Evolutionary conservation across 2,888 invertebrate species (phyloP), one percentile per base, ranked within the genome.

Genomic region (Lasioglossum marginatum): DNA sequence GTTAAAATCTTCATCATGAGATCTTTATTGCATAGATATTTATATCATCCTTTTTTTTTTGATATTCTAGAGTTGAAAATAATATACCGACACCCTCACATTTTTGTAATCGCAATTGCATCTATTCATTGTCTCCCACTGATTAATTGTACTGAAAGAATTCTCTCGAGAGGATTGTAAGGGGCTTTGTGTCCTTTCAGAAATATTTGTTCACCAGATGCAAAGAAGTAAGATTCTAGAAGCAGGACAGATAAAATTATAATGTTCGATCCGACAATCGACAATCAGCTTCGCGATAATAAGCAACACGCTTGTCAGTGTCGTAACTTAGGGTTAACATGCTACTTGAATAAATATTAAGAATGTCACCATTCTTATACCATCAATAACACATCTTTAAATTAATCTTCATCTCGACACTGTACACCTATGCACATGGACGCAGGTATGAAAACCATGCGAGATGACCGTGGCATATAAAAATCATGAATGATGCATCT

Each of bases 321-420:
- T 31, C 60, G 60, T 63, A 63, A 60, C 34, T 31, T 31, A 63
- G 34, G n/a, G 27, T 34, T 34, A 70, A 37, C 70, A 70, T 23
- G 43, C 71, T 40, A 71, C 40, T 71, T 71, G 37, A 43, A 37
- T 71, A 37, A 71, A 34, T 37, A 43, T 37, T 23, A 71, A 40
- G 71, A 16, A 71, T 71, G 37, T 71, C 71, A 66, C 66, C 19
- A 66, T 66, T 31, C 66, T 66, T 66, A 66, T 34, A 66, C 34
- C 66, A 66, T 66, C 66, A 66, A 66, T 66, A 66, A 66, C 19
- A 66, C 4, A 34, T 40, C 68, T 37, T 68, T 68, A 63, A 63
- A 68, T 68, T 68, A 37, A 68, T 68, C 37, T 68, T 68, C 68
- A 34, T 66, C 66, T 66, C 34, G 37, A 66, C 12, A 66, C 23